phyloP scores from a whole-genome alignment of 2,113 vertebrate species.

The Perccottus glenii region DNA sequence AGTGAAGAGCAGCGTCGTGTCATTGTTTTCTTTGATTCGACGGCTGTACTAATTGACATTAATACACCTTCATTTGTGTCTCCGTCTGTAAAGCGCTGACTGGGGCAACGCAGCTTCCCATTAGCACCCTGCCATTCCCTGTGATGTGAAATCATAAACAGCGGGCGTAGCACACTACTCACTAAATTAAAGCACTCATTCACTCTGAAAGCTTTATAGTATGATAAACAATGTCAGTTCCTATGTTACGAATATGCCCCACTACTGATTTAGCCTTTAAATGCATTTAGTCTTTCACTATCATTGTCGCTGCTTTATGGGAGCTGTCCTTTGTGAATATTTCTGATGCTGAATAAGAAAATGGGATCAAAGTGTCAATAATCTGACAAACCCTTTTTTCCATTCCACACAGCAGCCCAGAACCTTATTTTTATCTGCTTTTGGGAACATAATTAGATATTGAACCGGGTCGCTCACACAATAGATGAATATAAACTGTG shows the following conservation, averaged over 20 bases:
- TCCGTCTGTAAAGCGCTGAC: slow-evolving; percentile 39
- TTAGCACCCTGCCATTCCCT: slow-evolving; percentile 60
- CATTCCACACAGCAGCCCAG: background rate
- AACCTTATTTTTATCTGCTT: slow-evolving; percentile 23
- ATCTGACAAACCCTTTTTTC: background rate
- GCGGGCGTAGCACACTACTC: slow-evolving; percentile 63
- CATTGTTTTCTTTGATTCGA: slow-evolving; percentile 51
- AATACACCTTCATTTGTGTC: slow-evolving; percentile 71
- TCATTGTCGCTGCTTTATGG: slow-evolving; percentile 2
- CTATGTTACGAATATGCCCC: slow-evolving; percentile 35
- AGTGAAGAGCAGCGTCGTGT: slow-evolving; percentile 29
- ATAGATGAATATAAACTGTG: slow-evolving; percentile 39
- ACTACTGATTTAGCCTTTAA: slow-evolving; percentile 21
- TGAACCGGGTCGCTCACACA: slow-evolving; percentile 48
- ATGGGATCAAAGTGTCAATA: slow-evolving; percentile 12
- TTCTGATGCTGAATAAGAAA: slow-evolving; percentile 17
- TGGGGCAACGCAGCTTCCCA: slow-evolving; percentile 57
- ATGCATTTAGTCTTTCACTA: slow-evolving; percentile 19
- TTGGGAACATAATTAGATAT: slow-evolving; percentile 66
- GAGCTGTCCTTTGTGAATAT: background rate
- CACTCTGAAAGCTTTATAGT: slow-evolving; percentile 75
- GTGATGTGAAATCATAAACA: slow-evolving; percentile 66
- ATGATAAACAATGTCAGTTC: slow-evolving; percentile 60
- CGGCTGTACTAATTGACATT: slow-evolving; percentile 72
- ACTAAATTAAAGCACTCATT: slow-evolving; percentile 79